Evolutionary conservation across 2,888 invertebrate genomes (phyloP).

Genomic region (Pinctada fucata): DNA sequence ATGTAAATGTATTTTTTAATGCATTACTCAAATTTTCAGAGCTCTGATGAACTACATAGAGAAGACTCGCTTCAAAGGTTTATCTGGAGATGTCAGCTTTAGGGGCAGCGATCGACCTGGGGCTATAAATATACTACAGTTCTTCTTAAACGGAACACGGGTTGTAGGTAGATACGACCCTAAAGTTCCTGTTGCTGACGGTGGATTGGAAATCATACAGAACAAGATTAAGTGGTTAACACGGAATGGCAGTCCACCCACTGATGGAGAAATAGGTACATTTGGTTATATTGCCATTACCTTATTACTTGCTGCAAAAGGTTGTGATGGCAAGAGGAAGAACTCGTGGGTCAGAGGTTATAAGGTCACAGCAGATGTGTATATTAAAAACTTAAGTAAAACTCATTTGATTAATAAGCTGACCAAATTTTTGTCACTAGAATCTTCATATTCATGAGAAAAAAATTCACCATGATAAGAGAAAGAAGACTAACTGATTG

Average conservation of each 20-base stretch:
- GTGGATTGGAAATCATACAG: slow-evolving; percentile 77
- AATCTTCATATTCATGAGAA: too few relatives aligned
- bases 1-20: too few relatives aligned
- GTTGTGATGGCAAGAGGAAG: too few relatives aligned
- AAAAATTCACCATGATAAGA: too few relatives aligned
- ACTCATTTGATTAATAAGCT: too few relatives aligned
- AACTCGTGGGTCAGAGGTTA: too few relatives aligned
- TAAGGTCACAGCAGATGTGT: too few relatives aligned
- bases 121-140: slow-evolving; percentile 76
- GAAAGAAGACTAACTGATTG: too few relatives aligned
- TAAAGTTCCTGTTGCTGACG: slow-evolving; percentile 52
- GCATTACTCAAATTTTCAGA: slow-evolving; percentile 73
- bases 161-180: slow-evolving; percentile 74
- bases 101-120: slow-evolving; percentile 82
- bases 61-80: slow-evolving; percentile 84
- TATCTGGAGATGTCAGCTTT: slow-evolving; percentile 86
- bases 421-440: too few relatives aligned
- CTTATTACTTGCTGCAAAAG: too few relatives aligned
- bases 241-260: slow-evolving; percentile 81
- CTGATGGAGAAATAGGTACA: slow-evolving; percentile 78
- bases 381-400: too few relatives aligned
- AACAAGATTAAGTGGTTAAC: slow-evolving; percentile 84
- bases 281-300: too few relatives aligned
- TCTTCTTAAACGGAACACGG: slow-evolving; percentile 68
- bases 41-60: slow-evolving; percentile 82